A percentile compares a stretch with the other conserved stretches of the same genome.
Evolutionary conservation across 2,888 invertebrate species (phyloP).

Genomic region (Dioctria rufipes): DNA sequence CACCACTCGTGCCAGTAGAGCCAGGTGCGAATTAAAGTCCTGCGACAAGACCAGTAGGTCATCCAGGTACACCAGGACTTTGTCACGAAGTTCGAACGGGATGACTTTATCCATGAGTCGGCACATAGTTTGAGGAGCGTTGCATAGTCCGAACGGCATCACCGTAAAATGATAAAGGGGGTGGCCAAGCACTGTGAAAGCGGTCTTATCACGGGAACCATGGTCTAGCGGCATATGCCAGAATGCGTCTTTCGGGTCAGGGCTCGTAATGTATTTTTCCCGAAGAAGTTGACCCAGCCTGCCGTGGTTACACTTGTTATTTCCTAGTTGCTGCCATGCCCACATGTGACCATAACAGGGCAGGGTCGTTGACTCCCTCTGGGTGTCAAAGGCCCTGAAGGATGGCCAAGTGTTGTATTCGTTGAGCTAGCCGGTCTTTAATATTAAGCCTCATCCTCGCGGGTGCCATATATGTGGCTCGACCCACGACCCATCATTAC

Average conservation of each 20-base stretch:
- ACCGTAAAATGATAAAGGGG: constrained; percentile 43
- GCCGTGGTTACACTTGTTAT: too few species aligned
- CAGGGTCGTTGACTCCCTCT: too few species aligned
- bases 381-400: too few species aligned
- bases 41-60: constrained; percentile 10
- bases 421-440: too few species aligned
- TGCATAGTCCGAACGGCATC: constrained; percentile 56
- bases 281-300: constrained; percentile 25
- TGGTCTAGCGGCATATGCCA: constrained; percentile 13
- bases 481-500: too few species aligned
- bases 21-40: constrained; percentile 30
- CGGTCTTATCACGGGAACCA: constrained; percentile 21
- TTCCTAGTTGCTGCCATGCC: too few species aligned
- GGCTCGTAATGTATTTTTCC: constrained; percentile 30
- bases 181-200: constrained; percentile 30
- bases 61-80: constrained; percentile 48
- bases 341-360: too few species aligned
- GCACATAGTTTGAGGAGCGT: constrained; percentile 55
- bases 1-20: constrained; percentile 15
- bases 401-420: too few species aligned
- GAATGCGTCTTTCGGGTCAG: constrained; percentile 5
- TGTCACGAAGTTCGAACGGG: constrained; percentile 37
- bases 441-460: too few species aligned
- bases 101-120: constrained; percentile 61
- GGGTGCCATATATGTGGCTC: too few species aligned